A percentile compares a stretch with the other conserved stretches of the same genome.
These are phyloP conservation scores for Pangasianodon gigas DNA, from an alignment of 2,113 vertebrate genomes.

Conservation along the genomic window DNA sequence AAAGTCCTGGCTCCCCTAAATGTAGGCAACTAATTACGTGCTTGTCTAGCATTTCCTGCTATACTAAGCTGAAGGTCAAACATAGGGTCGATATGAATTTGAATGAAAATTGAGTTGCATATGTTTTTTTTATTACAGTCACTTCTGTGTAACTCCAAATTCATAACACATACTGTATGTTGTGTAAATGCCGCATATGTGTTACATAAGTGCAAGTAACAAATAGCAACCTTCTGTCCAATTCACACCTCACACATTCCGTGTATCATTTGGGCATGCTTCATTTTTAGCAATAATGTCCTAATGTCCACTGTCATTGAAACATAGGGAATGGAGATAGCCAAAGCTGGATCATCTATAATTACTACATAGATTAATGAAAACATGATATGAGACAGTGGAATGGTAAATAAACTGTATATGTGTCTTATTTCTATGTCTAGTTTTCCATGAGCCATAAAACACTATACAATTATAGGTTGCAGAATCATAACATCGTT, in stretches of 20 bases:
- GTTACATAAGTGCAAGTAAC: not conserved
- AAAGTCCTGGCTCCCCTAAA: conserved; percentile 87
- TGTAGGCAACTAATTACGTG: conserved; percentile 69
- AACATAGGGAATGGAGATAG: not conserved
- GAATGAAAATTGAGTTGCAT: not conserved
- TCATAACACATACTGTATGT: not conserved
- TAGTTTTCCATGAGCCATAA: not conserved
- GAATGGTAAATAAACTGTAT: not conserved
- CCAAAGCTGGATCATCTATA: not conserved
- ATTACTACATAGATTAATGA: not conserved
- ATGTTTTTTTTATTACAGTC: not conserved
- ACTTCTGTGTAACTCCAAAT: not conserved
- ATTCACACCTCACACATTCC: not conserved
- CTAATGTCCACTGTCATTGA: not conserved
- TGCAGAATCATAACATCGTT: not conserved
- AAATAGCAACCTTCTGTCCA: not conserved
- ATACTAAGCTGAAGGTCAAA: not conserved
- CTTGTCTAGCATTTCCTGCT: not conserved
- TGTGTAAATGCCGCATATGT: not conserved
- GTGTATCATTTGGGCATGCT: not conserved
- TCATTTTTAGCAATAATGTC: not conserved
- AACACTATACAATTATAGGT: not conserved
- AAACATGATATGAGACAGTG: not conserved
- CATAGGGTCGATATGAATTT: not conserved
- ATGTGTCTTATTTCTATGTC: not conserved